Conservation (phyloP, 2,113 vertebrate species). For the Brienomyrus brachyistius region DNA sequence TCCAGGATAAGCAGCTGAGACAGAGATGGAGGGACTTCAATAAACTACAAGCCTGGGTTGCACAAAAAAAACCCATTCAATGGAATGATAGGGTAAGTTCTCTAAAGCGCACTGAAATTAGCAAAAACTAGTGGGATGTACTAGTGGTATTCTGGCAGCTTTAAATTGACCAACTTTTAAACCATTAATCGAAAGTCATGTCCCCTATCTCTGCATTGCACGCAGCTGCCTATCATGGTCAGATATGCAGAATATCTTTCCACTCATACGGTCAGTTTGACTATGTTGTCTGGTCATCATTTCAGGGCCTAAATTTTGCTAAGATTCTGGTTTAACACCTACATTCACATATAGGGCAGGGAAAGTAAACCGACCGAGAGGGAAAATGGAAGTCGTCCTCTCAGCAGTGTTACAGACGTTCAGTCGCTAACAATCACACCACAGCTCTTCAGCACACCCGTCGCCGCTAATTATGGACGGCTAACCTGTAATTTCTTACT, state of each 20-base stretch:
- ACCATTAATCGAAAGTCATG: neutral
- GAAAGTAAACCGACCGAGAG: neutral
- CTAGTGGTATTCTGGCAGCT: neutral
- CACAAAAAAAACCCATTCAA: neutral
- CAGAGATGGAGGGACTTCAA: neutral
- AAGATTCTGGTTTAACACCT: neutral
- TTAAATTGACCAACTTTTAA: neutral
- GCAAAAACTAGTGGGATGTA: neutral
- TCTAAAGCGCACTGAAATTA: neutral
- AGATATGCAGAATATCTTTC: neutral
- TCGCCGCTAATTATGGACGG: conserved; percentile 24
- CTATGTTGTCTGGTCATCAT: neutral
- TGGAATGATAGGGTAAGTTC: neutral
- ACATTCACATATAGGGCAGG: neutral
- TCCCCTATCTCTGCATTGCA: neutral
- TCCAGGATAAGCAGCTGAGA: neutral
- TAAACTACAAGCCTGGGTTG: neutral
- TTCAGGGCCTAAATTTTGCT: neutral
- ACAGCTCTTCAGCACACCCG: conserved; percentile 19
- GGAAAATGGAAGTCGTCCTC: conserved; percentile 39
- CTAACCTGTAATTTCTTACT: conserved; percentile 29
- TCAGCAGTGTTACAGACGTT: conserved; percentile 28
- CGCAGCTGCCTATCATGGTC: neutral
- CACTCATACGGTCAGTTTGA: neutral
- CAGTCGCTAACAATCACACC: conserved; percentile 22